phyloP scores from a whole-genome alignment of 2,797 vertebrate species.

The Hippoglossus hippoglossus region DNA sequence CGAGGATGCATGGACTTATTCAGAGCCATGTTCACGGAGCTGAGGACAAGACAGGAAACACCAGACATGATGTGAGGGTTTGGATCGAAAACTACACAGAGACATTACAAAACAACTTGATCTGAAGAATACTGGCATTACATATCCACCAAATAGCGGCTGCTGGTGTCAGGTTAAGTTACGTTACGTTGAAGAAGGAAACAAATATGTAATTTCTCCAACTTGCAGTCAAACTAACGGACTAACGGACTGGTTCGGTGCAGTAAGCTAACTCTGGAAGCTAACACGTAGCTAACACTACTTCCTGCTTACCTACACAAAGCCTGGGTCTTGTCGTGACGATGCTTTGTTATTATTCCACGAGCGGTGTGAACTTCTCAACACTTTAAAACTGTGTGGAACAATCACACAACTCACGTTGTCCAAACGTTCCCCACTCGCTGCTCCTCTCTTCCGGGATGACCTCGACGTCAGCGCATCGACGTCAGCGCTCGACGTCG shows the following conservation, averaged over 20 bases:
- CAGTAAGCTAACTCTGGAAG: conserved; percentile 15
- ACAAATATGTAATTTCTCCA: neutral
- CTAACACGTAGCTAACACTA: neutral
- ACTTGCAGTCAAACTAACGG: neutral
- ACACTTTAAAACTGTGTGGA: neutral
- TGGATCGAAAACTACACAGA: neutral
- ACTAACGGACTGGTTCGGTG: neutral
- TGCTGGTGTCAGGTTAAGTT: neutral
- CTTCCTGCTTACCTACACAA: conserved; percentile 33
- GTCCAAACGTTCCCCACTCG: conserved; percentile 65
- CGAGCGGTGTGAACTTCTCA: neutral
- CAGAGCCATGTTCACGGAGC: conserved; percentile 82
- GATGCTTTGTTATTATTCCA: neutral
- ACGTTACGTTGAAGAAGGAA: neutral
- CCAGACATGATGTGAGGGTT: neutral
- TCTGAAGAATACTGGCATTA: neutral
- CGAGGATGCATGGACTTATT: conserved; percentile 93
- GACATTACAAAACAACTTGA: neutral
- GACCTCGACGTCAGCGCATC: conserved; percentile 47
- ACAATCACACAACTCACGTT: conserved; percentile 68
- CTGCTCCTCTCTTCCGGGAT: conserved; percentile 55
- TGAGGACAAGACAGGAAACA: neutral
- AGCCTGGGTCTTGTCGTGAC: neutral
- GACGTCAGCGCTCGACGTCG: conserved; percentile 68
- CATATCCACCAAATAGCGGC: neutral